phyloP scores from a whole-genome alignment of 2,113 vertebrate genomes.

The Blennius ocellaris region DNA sequence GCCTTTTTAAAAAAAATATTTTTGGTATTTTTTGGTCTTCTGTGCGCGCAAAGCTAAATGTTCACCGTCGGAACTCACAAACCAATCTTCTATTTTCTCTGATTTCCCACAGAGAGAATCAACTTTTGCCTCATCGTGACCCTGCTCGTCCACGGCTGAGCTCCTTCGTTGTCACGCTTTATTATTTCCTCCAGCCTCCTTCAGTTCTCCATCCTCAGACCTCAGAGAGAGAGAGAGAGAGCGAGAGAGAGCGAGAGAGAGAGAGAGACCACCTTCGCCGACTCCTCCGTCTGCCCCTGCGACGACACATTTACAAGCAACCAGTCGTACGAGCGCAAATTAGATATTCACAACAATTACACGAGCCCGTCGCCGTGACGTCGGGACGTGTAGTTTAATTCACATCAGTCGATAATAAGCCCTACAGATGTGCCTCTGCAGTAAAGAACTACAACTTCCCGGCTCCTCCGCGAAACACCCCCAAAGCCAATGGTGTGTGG shows the following conservation, averaged over 20 bases:
- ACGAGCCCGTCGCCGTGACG: constrained; percentile 34
- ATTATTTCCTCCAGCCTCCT: constrained; percentile 52
- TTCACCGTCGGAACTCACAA: constrained; percentile 26
- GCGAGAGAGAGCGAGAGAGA: background rate
- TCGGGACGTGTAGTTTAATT: constrained; percentile 79
- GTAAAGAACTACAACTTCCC: constrained; percentile 77
- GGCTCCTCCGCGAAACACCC: constrained; percentile 42
- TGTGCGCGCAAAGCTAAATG: constrained; percentile 18
- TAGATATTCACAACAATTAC: constrained; percentile 74
- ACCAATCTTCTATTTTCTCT: constrained; percentile 18
- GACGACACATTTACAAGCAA: constrained; percentile 71
- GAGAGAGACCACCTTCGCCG: constrained; percentile 38
- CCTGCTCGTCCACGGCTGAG: constrained; percentile 30
- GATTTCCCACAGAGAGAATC: constrained; percentile 7
- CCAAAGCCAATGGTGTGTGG: constrained; percentile 58
- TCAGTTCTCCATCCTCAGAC: constrained; percentile 50
- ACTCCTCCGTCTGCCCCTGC: constrained; percentile 40
- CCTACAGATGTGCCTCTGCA: constrained; percentile 53
- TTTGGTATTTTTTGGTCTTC: background rate
- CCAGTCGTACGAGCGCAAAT: constrained; percentile 67
- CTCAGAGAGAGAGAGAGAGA: background rate
- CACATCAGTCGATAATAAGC: constrained; percentile 52
- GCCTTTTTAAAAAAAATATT: no score
- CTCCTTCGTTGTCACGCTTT: constrained; percentile 47
- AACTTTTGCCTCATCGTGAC: constrained; percentile 51